Base-by-base conservation (phyloP, 1,140 invertebrate species). In the Sycophila sp. region DNA sequence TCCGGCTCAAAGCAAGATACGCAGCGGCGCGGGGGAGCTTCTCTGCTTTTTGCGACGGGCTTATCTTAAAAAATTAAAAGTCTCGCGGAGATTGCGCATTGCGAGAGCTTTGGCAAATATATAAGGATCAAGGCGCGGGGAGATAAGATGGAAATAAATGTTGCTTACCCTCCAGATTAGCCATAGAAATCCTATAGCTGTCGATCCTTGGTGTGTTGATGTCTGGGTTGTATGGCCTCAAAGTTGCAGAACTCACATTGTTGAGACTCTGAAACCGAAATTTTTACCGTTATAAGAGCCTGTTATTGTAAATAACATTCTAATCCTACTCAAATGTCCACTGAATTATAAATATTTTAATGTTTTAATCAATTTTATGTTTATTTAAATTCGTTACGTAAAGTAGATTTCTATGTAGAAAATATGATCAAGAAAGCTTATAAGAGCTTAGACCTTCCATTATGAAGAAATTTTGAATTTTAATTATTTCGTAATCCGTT, bases 111-210 rank as follows among this genome's bases (percentile, higher is more conserved):
- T 40, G n/a, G 17, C 5, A 32, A 47, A 47, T 34, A 32, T 30
- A n/a, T 51, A 47, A 17, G 15, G n/a, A 63, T 47, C 34, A 17
- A 13, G n/a, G n/a, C 2, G 15, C 32, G 15, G 13, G 19, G 8
- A 26, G 13, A 65, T 6, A 8, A 45, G 30, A 6, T 26, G 4
- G 7, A 28, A 13, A 11, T 13, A 24, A 26, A 26, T 17, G 24
- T 24, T 24, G 70, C 80, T 84, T 81, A 91, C 90, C 90, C 88
- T 96, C 94, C 15, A 96, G 87, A 85, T 96, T 96, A 3, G 94
- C 94, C 94, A 96, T 96, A 28, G 94, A 96, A 82, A 96, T 95
- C 75, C 95, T 88, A 84, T 96, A 96, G 51, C 93, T 92, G 83
- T 95, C 94, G 76, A 94, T 94, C 71, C 93, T 88, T 22, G 91